Conservation (phyloP, 2,113 vertebrate genomes). For the Lonchura striata region DNA sequence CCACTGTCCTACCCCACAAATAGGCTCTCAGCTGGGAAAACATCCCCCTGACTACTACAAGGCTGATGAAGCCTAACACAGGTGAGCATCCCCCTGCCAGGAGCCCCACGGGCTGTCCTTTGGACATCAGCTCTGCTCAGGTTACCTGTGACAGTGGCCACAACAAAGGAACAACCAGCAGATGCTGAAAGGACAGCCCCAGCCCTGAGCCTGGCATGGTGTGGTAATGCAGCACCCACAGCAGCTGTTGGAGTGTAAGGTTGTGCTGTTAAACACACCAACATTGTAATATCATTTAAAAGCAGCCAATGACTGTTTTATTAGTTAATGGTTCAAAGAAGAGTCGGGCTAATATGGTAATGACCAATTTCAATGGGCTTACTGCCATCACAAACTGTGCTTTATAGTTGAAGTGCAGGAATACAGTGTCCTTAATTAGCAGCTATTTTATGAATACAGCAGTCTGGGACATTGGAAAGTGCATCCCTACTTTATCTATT, state of each 20-base stretch:
- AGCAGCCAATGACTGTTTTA: constrained; percentile 64
- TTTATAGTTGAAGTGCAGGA: constrained; percentile 39
- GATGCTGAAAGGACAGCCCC: background rate
- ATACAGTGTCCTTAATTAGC: constrained; percentile 61
- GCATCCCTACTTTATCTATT: background rate
- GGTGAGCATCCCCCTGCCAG: background rate
- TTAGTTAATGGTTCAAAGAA: constrained; percentile 65
- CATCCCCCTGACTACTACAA: background rate
- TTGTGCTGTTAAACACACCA: background rate
- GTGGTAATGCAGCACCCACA: background rate
- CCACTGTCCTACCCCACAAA: accelerated
- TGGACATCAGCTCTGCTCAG: background rate
- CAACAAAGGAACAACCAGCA: background rate
- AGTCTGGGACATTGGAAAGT: background rate
- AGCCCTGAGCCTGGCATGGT: background rate
- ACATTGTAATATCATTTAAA: constrained; percentile 44
- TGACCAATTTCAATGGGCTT: constrained; percentile 54
- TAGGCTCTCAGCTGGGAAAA: background rate
- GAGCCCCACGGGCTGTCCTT: background rate
- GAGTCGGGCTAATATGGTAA: constrained; percentile 56
- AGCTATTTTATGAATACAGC: constrained; percentile 18
- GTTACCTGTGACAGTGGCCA: background rate
- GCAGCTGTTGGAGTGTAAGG: background rate
- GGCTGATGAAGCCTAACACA: background rate
- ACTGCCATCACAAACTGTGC: constrained; percentile 38